phyloP scores from a whole-genome alignment of 2,113 vertebrate species.

The Toxotes jaculatrix region DNA sequence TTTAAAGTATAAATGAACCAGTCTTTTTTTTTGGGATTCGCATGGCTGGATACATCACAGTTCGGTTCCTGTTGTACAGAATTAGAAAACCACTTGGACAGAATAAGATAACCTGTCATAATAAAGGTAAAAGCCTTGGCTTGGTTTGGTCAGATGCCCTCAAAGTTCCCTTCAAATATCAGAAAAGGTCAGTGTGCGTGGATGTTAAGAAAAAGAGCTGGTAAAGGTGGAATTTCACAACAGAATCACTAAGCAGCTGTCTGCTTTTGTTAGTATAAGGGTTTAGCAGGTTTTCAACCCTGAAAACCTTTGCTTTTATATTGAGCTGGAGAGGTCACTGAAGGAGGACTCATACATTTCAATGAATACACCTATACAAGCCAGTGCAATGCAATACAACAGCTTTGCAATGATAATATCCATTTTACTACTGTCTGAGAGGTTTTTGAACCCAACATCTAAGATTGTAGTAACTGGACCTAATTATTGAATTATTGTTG shows the following conservation, averaged over 20 bases:
- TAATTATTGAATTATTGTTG: too few relatives aligned
- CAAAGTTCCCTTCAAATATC: not conserved
- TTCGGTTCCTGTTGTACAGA: not conserved
- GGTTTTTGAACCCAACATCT: too few relatives aligned
- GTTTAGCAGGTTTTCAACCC: not conserved
- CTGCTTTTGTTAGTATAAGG: slow-evolving; percentile 10
- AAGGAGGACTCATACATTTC: not conserved
- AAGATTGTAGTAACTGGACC: too few relatives aligned
- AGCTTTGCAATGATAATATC: not conserved
- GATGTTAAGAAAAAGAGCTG: not conserved
- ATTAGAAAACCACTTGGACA: not conserved
- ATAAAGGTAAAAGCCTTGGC: not conserved
- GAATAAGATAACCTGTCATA: not conserved
- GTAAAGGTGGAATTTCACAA: not conserved
- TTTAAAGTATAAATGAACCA: too few relatives aligned
- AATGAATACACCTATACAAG: not conserved
- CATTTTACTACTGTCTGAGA: not conserved
- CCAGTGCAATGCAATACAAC: not conserved
- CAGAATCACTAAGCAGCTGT: not conserved
- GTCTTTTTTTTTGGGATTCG: too few relatives aligned
- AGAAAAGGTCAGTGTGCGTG: not conserved
- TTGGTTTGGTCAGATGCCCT: not conserved
- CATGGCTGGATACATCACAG: too few relatives aligned
- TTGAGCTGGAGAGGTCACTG: not conserved
- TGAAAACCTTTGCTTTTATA: not conserved